Conservation (phyloP, 2,797 vertebrate species). For the Caiman crocodilus region DNA sequence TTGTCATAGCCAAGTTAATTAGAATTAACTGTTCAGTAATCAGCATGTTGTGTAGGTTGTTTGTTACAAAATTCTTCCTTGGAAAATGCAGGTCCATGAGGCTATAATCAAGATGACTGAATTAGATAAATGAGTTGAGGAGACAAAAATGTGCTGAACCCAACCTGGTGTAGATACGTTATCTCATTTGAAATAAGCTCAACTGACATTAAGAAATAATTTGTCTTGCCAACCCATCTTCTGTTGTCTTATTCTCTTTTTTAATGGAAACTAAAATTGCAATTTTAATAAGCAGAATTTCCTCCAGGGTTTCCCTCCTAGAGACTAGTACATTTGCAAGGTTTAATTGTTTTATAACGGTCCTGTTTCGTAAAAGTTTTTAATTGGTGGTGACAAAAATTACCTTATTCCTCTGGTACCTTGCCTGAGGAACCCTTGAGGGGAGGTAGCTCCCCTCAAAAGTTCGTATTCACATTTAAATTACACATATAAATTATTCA, state of each 20-base stretch:
- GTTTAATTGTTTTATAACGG: slow-evolving; percentile 90
- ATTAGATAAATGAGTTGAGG: slow-evolving; percentile 88
- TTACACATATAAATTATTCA: background rate
- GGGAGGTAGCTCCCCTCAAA: slow-evolving; percentile 20
- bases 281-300: slow-evolving; percentile 90
- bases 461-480: slow-evolving; percentile 49
- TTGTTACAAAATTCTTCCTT: slow-evolving; percentile 81
- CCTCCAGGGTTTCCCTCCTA: slow-evolving; percentile 85
- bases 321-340: slow-evolving; percentile 85
- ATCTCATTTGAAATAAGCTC: slow-evolving; percentile 87
- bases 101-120: slow-evolving; percentile 87
- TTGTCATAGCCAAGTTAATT: slow-evolving; percentile 85
- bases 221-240: slow-evolving; percentile 87
- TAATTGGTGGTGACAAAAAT: slow-evolving; percentile 89
- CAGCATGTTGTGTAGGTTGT: slow-evolving; percentile 85
- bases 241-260: slow-evolving; percentile 86
- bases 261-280: slow-evolving; percentile 90
- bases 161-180: slow-evolving; percentile 84
- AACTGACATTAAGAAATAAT: slow-evolving; percentile 89
- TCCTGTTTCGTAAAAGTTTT: slow-evolving; percentile 87
- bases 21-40: slow-evolving; percentile 88
- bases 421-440: slow-evolving; percentile 72
- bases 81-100: slow-evolving; percentile 84
- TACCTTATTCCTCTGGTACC: slow-evolving; percentile 81
- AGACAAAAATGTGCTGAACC: slow-evolving; percentile 82